Evolutionary conservation across 1,140 invertebrate genomes (phyloP), one percentile per base, ranked within the genome.

Genomic region (Odontomachus brunneus): DNA sequence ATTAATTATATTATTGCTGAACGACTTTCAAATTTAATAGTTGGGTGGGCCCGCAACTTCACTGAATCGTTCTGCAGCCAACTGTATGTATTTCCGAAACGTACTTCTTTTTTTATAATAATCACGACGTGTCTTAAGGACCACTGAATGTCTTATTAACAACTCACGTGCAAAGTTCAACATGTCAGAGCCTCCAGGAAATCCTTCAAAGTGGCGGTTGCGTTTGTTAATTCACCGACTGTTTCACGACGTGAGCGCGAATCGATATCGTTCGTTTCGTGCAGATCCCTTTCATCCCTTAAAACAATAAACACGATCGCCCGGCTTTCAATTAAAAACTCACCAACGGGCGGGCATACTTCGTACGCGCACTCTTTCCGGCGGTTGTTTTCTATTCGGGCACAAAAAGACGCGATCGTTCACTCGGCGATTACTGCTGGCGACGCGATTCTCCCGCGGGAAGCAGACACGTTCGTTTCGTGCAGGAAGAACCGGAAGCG

Each of bases 171-270:
- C 12, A 51, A 51, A 51, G 11, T 24, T 51, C 38, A 65, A 29
- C 26, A n/a, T 65, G 9, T 48, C 5, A 2, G 38, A 71, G 15
- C 33, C 24, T n/a, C n/a, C 22, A 33, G 14, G 19, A 26, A 48
- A 0, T 33, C 14, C 49, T 57, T 44, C 4, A 44, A 57, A 22
- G 22, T 1, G 48, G 0, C 15, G 29, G 2, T 3, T 4, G 17
- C 14, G 26, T 29, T 59, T 44, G 71, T 48, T 71, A 78, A 78
- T 55, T 78, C 29, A 44, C 0, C 38, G 9, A n/a, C 33, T 7
- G 26, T 29, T 44, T 59, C 9, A 14, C 29, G 2, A 33, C 5
- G 19, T 55, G 4, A 0, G 15, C 74, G 26, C 4, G 33, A 51
- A 65, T 76, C 60, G 44, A 65, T 65, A 38, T 7, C 19, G 11